These are phyloP conservation scores for Lepilemur ruficaudatus DNA, from an alignment of 2,797 vertebrate species.

Conservation along the genomic window DNA sequence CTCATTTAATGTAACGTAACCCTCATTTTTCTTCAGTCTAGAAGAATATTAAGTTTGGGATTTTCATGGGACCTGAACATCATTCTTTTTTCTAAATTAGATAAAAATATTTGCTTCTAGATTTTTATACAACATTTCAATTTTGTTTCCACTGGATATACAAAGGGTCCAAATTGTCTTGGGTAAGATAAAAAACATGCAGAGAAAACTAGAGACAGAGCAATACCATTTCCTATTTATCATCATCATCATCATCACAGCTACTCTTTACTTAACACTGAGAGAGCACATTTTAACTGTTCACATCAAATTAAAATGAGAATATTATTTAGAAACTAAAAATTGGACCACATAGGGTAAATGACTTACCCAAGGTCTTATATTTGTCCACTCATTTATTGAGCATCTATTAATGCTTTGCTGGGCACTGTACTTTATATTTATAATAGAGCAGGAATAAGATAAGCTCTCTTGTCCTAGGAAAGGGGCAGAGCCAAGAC, in stretches of 20 bases:
- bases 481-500: neutral
- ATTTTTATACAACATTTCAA: neutral
- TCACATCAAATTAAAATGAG: neutral
- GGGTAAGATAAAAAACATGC: neutral
- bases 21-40: neutral
- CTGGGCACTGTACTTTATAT: neutral
- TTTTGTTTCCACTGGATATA: neutral
- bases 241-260: neutral
- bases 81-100: neutral
- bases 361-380: neutral
- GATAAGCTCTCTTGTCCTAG: neutral
- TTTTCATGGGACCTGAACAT: neutral
- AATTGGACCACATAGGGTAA: neutral
- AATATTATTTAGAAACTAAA: neutral
- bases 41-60: neutral
- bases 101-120: neutral
- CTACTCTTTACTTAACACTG: neutral
- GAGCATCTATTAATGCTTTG: neutral
- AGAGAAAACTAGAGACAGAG: neutral
- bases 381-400: neutral
- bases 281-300: neutral
- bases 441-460: neutral
- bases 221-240: neutral
- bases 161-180: neutral
- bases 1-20: neutral